Evolutionary conservation across 2,113 vertebrate genomes (phyloP), one percentile per base, ranked within the genome.

Genomic region (Varanus salvator): DNA sequence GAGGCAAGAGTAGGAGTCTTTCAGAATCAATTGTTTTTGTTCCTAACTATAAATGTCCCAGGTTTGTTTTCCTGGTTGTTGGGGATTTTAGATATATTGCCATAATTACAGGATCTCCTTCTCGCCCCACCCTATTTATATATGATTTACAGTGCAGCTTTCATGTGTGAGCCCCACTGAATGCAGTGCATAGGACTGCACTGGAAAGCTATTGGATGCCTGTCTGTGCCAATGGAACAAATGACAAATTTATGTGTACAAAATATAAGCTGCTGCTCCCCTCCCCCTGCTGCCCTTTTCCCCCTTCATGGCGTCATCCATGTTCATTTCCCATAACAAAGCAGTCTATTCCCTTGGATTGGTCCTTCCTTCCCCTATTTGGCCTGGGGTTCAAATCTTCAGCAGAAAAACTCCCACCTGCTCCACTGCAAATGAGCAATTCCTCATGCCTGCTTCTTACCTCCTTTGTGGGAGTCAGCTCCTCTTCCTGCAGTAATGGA

Each of bases 401-500:
- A 60, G 21, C 29, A 72, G 57, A 5, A 68, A 71, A 74, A 25
- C 34, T 60, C 44, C 64, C 14, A 17, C 27, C 5, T 9, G 11
- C 38, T 15, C 68, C 78, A 54, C 23, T 72, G n/a, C 48, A 69
- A 27, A 44, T 71, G n/a, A 68, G 54, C 52, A 34, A 27, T 25
- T 75, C 34, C 72, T 44, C 31, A 15, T 19, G 34, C 60, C 38
- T 17, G 17, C n/a, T 12, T 87, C 77, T 75, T 89, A 99, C 98
- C 97, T 98, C 97, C 80, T 96, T 94, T 1, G 95, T 86, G 8
- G 95, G 89, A 0, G 87, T 72, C 0, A 78, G 64, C 90, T 95
- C 95, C 94, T 97, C 95, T 0, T 95, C 95, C 64, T 95, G 93
- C 8, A 89, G 90, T 0, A 95, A 91, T 3, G 93, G 17, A 8